Conservation (phyloP, 2,113 vertebrate species). For the Alethe castanea region DNA sequence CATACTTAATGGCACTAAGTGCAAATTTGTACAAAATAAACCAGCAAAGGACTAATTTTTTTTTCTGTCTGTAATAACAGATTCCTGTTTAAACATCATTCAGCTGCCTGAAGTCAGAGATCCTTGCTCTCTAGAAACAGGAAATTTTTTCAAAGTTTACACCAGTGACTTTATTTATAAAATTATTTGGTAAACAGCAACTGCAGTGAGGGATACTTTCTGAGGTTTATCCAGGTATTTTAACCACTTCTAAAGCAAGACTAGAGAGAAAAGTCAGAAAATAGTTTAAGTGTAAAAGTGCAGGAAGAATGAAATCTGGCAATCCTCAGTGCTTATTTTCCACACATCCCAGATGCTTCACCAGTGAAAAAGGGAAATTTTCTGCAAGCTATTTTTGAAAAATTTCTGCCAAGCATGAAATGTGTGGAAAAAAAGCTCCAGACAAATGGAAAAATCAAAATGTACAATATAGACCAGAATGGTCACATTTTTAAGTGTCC, state of each 20-base stretch:
- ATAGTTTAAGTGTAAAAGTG: not conserved
- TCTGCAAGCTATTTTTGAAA: not conserved
- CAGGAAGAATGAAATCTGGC: not conserved
- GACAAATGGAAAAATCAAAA: not conserved
- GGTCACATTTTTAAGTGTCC: not conserved
- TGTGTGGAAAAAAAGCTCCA: not conserved
- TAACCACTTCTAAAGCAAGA: not conserved
- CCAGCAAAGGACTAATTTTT: not conserved
- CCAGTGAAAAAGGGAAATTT: not conserved
- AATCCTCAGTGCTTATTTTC: not conserved
- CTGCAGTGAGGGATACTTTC: not conserved
- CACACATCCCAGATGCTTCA: not conserved
- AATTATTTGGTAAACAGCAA: conserved; percentile 3
- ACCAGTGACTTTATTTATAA: not conserved
- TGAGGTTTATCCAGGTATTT: not conserved
- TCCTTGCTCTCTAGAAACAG: not conserved
- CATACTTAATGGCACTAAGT: not conserved
- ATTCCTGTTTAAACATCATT: not conserved
- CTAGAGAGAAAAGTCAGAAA: not conserved
- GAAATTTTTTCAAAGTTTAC: conserved; percentile 13
- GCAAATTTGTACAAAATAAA: not conserved
- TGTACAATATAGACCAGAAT: not conserved
- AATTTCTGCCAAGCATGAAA: not conserved
- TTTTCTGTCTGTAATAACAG: not conserved
- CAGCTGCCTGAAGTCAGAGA: not conserved